These are phyloP conservation scores for Adrianichthys oophorus DNA, from an alignment of 2,797 vertebrate genomes.

Conservation along the genomic window DNA sequence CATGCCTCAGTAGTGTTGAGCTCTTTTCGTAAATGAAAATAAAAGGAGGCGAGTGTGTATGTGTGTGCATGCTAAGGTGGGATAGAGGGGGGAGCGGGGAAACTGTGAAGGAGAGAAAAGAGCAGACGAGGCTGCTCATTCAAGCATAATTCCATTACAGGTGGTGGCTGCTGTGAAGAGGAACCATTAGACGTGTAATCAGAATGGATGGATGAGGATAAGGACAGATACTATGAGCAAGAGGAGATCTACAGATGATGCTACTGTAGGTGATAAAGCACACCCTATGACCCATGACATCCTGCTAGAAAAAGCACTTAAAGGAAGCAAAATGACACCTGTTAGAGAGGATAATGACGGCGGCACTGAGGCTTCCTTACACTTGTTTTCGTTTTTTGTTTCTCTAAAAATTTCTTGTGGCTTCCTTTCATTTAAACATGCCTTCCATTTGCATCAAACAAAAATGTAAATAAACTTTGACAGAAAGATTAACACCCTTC, in stretches of 20 bases:
- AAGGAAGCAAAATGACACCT: constrained; percentile 49
- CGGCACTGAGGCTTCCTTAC: constrained; percentile 15
- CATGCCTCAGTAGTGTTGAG: constrained; percentile 20
- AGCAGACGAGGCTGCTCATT: constrained; percentile 58
- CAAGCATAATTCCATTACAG: constrained; percentile 74
- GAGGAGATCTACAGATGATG: constrained; percentile 49
- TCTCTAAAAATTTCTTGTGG: neutral
- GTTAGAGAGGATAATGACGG: constrained; percentile 31
- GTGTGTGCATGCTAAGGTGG: constrained; percentile 5
- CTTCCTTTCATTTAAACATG: neutral
- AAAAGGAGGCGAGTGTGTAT: constrained; percentile 3
- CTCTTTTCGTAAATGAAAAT: constrained; percentile 45
- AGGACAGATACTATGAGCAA: constrained; percentile 40
- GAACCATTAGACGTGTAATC: constrained; percentile 75
- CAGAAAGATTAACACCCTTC: no score
- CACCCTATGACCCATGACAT: constrained; percentile 53
- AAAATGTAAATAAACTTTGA: no score
- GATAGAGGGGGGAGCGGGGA: neutral
- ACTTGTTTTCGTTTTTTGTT: constrained; percentile 1
- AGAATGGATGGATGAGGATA: constrained; percentile 66
- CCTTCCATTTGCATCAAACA: no score
- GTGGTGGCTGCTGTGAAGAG: constrained; percentile 71
- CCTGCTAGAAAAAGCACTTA: constrained; percentile 13
- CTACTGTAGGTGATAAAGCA: constrained; percentile 41
- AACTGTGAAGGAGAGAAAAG: constrained; percentile 19